Evolutionary conservation across 2,888 invertebrate genomes (phyloP), one percentile per base, ranked within the genome.

Genomic region (Ganaspis brasiliensis): DNA sequence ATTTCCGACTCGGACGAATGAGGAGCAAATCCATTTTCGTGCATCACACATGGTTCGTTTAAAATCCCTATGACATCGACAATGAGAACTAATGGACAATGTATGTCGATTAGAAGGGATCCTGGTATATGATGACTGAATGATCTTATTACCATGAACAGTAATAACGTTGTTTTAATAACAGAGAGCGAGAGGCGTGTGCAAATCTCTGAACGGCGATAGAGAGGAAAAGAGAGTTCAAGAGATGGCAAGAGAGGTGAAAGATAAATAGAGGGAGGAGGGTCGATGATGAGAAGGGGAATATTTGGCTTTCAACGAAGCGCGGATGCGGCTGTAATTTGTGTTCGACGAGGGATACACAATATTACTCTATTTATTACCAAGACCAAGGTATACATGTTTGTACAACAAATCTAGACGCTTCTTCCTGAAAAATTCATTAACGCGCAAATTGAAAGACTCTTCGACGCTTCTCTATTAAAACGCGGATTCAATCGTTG

Each of bases 381-480:
- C 78, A 81, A 63, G 79, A 45, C 71, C 73, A 59, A 77, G 74
- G 75, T 78, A 72, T 79, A 74, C 79, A 80, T 82, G 81, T 84
- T 83, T 85, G 82, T 81, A 82, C 79, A 80, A 55, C 37, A 77
- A 78, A 77, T 76, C 78, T 76, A 75, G 57, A 37, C 24, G 14
- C 26, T 14, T 31, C 37, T 16, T 14, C 49, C 75, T 75, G 78
- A 85, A 85, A 86, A 83, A 82, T 84, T 87, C 87, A 87, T 88
- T 86, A 85, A 86, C 81, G 85, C 84, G 86, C 85, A 87, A 88
- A 88, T 87, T 84, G 85, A 87, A 83, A 85, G 83, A 82, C 82
- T 74, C 77, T 75, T 79, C 72, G 74, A 71, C 16, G 79, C 79
- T 61, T 81, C 80, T 83, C 78, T 77, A 81, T 82, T 79, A 79